Percentiles rank a stretch among this genome's conserved stretches.
phyloP scores from a whole-genome alignment of 2,797 vertebrate species.

The Diglossa cyanea region DNA sequence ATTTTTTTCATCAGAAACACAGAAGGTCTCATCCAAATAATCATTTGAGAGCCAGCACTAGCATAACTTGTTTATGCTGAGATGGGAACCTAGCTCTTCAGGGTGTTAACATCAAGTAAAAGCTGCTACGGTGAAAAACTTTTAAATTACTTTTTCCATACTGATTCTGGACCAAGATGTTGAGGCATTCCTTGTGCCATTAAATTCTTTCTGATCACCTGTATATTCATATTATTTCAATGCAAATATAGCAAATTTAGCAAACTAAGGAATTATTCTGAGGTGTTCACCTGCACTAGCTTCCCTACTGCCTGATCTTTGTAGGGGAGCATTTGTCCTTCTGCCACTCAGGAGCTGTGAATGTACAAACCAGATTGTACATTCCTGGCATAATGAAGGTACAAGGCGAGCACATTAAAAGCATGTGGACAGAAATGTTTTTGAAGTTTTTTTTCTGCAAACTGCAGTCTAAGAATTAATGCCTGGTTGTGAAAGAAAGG shows the following conservation, averaged over 20 bases:
- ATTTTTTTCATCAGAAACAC: neutral
- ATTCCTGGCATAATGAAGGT: neutral
- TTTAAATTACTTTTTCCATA: neutral
- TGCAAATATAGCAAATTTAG: neutral
- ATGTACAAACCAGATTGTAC: too few relatives aligned
- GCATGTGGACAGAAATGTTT: neutral
- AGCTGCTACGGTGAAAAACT: neutral
- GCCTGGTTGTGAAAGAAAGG: neutral
- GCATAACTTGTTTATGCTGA: neutral
- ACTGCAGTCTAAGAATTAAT: neutral
- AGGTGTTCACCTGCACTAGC: neutral
- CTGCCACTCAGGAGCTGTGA: neutral
- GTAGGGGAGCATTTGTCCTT: neutral
- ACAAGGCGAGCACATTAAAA: neutral
- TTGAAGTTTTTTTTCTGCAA: neutral
- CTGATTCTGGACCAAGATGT: neutral
- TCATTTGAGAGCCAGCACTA: neutral
- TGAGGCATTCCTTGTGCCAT: neutral
- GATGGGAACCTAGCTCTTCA: neutral
- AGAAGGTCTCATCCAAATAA: accelerated
- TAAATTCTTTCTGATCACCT: neutral
- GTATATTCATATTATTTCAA: neutral
- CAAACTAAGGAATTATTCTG: neutral
- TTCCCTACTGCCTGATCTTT: neutral
- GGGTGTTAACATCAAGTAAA: neutral